phyloP scores from a whole-genome alignment of 2,888 invertebrate species.

The Athalia cordata region DNA sequence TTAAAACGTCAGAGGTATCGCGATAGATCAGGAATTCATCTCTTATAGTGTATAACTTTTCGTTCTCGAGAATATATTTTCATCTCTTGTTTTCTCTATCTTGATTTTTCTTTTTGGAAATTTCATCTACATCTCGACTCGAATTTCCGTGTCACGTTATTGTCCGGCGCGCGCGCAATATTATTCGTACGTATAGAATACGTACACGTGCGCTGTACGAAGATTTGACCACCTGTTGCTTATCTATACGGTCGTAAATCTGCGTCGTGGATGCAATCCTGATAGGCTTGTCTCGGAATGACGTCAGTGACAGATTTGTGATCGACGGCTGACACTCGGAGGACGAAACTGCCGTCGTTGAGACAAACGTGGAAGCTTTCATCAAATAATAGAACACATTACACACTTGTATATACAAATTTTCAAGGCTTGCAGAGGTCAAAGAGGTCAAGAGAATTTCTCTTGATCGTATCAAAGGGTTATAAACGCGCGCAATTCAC shows the following conservation, averaged over 20 bases:
- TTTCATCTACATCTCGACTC: not conserved
- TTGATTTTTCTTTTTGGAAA: not conserved
- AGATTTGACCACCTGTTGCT: slow-evolving; percentile 63
- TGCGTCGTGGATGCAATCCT: slow-evolving; percentile 71
- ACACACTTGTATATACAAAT: not conserved
- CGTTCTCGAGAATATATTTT: too few relatives aligned
- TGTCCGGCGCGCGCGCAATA: slow-evolving; percentile 27
- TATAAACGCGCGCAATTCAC: not conserved
- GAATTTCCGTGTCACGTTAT: not conserved
- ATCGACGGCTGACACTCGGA: slow-evolving; percentile 66
- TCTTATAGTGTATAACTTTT: too few relatives aligned
- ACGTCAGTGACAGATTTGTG: slow-evolving; percentile 73
- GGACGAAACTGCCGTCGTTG: slow-evolving; percentile 4
- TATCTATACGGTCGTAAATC: slow-evolving; percentile 67
- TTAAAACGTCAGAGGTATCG: not conserved
- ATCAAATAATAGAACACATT: not conserved
- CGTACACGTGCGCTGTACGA: not conserved
- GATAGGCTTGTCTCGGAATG: slow-evolving; percentile 71
- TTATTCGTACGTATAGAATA: not conserved
- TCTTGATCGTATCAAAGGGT: slow-evolving; percentile 37
- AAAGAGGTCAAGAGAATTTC: slow-evolving; percentile 36
- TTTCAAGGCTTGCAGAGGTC: not conserved
- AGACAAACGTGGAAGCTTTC: not conserved
- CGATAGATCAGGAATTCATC: not conserved
- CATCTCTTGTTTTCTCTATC: not conserved